Base-by-base conservation (phyloP, 2,797 vertebrate genomes). In the Nannoperca obscura region DNA sequence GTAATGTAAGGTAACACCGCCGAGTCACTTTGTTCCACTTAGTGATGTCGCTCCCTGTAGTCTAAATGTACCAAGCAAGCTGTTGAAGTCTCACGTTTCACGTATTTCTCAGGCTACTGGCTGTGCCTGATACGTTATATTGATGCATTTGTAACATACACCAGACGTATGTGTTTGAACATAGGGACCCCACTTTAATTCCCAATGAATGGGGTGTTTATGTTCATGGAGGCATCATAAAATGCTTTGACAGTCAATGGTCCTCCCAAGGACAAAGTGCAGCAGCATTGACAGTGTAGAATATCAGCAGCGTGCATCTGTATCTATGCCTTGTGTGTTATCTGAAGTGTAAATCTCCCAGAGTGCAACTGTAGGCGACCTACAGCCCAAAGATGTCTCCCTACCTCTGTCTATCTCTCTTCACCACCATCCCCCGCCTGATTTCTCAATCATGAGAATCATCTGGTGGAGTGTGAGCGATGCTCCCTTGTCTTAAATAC, bases 401-500 rank as follows among this genome's bases (percentile, higher is more conserved):
- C 40, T 55, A 36, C 32, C 17, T 65, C 46, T 32, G 2, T 72
- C 46, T 55, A 6, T 69, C 69, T 75, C 71, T 79, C 67, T 53
- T 44, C 19, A 34, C 24, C 30, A 58, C 47, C 69, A 42, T 27
- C 62, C 65, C 19, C 70, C 49, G 34, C 44, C 60, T 44, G 24
- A 14, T 78, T 84, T 86, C 68, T 76, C 82, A 79, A 42, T 86
- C 66, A 75, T 52, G 80, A 82, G 89, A 85, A 86, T 90, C 73
- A 91, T 91, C 84, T 81, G 60, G 44, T 81, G 19, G 64, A 83
- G 79, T 75, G 78, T 76, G 78, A 86, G 87, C 54, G 54, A 81
- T 63, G 81, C 76, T 86, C 78, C 60, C 79, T 82, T 73, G 38
- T 88, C 81, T 87, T 87, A 91, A 94, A 93, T 82, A 85, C 82